Conservation (phyloP, 2,797 vertebrate genomes). For the Naso thynnoides region DNA sequence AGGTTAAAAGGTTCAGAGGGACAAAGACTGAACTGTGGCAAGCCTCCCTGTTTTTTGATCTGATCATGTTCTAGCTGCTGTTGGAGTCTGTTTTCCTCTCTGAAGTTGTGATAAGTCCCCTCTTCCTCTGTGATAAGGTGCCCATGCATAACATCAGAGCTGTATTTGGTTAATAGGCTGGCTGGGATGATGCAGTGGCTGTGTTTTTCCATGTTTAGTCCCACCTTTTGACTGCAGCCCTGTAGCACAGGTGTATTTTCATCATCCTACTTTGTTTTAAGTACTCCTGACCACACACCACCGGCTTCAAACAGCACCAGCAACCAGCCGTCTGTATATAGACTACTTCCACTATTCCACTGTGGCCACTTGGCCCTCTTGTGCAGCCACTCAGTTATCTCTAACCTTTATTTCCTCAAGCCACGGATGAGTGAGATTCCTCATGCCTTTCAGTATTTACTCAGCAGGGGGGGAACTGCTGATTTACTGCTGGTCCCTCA, state of each 20-base stretch:
- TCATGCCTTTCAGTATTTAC: constrained; percentile 65
- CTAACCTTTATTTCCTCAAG: constrained; percentile 62
- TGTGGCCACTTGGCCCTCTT: constrained; percentile 4
- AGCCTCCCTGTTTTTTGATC: background rate
- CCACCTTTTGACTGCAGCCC: background rate
- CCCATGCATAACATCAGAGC: background rate
- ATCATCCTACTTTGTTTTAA: background rate
- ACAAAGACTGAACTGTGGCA: background rate
- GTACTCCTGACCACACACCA: constrained; percentile 12
- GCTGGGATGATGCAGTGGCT: background rate
- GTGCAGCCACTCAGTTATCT: constrained; percentile 38
- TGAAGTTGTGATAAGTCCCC: background rate
- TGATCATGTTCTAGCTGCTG: background rate
- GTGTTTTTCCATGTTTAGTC: background rate
- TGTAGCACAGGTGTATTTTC: background rate
- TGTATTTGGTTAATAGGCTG: background rate
- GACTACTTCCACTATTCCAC: constrained; percentile 23
- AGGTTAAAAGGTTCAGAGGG: background rate
- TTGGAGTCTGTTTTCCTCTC: background rate
- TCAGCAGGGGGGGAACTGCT: constrained; percentile 14
- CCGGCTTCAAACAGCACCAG: background rate
- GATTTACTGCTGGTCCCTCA: constrained; percentile 45
- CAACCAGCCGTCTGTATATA: constrained; percentile 8
- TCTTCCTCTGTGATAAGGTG: background rate
- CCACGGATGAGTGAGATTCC: constrained; percentile 74